Conservation (phyloP, 2,888 invertebrate species). For the Eupithecia insigniata region DNA sequence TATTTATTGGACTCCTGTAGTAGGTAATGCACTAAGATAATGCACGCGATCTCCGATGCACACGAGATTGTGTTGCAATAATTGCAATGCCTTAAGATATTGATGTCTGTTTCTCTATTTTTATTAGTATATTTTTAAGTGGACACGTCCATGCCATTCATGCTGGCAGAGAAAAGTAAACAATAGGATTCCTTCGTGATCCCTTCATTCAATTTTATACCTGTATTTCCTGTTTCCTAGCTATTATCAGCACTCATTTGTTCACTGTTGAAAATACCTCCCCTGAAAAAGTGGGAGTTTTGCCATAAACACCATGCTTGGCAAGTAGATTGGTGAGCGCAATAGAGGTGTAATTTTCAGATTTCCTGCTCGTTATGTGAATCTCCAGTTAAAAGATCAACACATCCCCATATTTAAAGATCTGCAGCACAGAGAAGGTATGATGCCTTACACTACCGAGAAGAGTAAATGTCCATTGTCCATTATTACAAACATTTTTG, state of each 20-base stretch:
- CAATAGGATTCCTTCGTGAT: background rate
- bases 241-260: background rate
- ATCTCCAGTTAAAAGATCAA: background rate
- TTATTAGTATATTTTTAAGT: slow-evolving; percentile 49
- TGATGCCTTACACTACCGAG: slow-evolving; percentile 19
- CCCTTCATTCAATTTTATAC: background rate
- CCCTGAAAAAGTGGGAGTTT: background rate
- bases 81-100: slow-evolving; percentile 9
- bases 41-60: slow-evolving; percentile 5
- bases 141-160: background rate
- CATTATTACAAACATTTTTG: slow-evolving; percentile 36
- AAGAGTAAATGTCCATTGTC: slow-evolving; percentile 39
- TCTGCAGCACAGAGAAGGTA: background rate
- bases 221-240: background rate
- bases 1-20: background rate
- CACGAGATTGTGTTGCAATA: slow-evolving; percentile 18
- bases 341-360: background rate
- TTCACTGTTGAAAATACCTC: background rate
- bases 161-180: background rate
- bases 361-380: background rate
- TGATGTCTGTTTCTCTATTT: slow-evolving; percentile 58
- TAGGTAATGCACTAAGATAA: slow-evolving; percentile 42
- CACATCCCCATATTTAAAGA: background rate
- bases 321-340: background rate
- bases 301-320: background rate